phyloP scores from a whole-genome alignment of 2,113 vertebrate species.

The Orientallactaga bullata region DNA sequence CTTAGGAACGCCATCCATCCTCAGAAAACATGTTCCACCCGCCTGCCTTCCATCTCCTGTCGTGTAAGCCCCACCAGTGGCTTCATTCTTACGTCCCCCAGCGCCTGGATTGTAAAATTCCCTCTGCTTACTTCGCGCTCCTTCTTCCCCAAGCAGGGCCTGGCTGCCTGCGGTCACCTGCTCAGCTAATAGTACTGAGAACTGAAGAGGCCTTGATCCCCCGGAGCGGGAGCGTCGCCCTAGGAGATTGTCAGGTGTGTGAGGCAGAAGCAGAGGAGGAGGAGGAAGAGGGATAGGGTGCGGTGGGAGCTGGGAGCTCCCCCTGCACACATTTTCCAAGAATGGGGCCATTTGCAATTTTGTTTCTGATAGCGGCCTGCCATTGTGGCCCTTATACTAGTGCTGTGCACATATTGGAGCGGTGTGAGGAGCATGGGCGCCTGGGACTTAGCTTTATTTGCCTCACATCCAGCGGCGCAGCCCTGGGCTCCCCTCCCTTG shows the following conservation, averaged over 20 bases:
- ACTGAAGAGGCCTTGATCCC: not conserved
- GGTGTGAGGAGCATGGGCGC: accelerated
- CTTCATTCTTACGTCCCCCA: not conserved
- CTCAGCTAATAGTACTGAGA: not conserved
- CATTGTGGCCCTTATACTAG: not conserved
- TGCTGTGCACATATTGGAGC: not conserved
- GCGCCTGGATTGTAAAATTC: not conserved
- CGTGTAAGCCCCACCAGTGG: not conserved
- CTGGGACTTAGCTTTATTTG: not conserved
- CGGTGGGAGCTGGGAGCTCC: not conserved
- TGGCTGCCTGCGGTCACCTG: not conserved
- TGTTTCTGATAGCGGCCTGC: no score
- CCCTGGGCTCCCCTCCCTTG: accelerated
- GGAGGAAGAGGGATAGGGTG: not conserved
- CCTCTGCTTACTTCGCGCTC: accelerated
- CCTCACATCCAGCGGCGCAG: not conserved
- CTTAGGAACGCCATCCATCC: not conserved
- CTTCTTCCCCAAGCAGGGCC: not conserved
- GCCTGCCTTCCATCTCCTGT: not conserved
- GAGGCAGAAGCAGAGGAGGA: not conserved
- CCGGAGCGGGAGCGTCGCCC: not conserved
- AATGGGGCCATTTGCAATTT: not conserved
- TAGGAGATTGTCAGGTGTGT: not conserved
- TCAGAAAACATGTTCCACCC: no score
- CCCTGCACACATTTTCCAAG: not conserved